These are phyloP conservation scores for Psittacus erithacus DNA, from an alignment of 2,113 vertebrate species.

Conservation along the genomic window DNA sequence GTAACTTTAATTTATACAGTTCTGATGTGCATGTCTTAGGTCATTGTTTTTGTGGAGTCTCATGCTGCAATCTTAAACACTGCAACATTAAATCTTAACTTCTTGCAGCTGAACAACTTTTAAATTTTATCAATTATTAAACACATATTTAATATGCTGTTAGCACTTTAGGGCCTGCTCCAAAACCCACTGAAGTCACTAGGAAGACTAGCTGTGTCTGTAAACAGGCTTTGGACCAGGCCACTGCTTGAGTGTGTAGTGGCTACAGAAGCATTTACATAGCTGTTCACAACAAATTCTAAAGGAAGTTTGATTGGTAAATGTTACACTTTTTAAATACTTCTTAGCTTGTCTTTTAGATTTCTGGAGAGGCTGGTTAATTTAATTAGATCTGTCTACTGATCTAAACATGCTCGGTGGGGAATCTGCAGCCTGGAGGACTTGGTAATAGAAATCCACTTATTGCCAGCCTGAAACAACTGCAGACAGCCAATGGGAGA, in stretches of 20 bases:
- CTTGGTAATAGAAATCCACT: background rate
- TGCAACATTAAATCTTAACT: background rate
- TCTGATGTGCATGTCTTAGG: background rate
- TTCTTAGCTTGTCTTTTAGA: background rate
- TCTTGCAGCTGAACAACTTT: background rate
- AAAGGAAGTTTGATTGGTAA: background rate
- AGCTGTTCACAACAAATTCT: background rate
- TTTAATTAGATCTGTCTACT: constrained; percentile 29
- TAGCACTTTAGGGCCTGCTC: background rate
- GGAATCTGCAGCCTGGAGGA: background rate
- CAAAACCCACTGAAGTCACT: background rate
- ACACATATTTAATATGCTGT: background rate
- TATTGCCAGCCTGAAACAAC: background rate
- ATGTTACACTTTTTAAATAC: background rate
- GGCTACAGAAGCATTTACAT: fast-evolving
- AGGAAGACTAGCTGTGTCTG: background rate
- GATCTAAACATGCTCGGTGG: background rate
- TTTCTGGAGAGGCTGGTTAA: constrained; percentile 9
- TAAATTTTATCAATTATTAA: background rate
- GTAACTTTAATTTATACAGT: background rate
- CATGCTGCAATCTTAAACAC: background rate
- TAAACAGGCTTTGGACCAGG: background rate
- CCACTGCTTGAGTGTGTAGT: background rate
- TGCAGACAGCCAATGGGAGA: background rate
- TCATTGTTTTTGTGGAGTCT: background rate